These are phyloP conservation scores for Eciton burchellii DNA, from an alignment of 1,140 invertebrate genomes.

Conservation along the genomic window DNA sequence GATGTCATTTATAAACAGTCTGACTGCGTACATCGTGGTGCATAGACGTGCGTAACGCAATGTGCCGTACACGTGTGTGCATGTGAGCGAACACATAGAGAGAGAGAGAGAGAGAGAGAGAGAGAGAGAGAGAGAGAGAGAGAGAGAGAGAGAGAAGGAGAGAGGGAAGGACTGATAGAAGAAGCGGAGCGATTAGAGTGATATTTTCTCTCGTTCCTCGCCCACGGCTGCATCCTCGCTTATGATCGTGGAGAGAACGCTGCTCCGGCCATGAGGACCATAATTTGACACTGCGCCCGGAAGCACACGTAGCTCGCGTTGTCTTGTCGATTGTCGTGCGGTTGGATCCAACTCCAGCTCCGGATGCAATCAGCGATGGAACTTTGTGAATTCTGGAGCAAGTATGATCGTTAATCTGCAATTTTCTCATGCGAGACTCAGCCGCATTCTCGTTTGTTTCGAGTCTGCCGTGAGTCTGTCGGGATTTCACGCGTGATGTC, in stretches of 20 bases:
- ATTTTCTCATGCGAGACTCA: not conserved
- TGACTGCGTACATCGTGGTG: slow-evolving; percentile 69
- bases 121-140: slow-evolving; percentile 2
- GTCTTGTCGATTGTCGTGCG: not conserved
- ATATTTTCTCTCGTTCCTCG: not conserved
- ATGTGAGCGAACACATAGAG: not conserved
- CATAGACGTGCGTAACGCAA: slow-evolving; percentile 66
- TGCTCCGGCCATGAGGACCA: slow-evolving; percentile 22
- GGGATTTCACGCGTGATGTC: not conserved
- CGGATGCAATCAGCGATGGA: slow-evolving; percentile 11
- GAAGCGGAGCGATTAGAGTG: not conserved
- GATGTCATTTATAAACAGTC: slow-evolving; percentile 79
- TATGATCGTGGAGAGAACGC: slow-evolving; percentile 13
- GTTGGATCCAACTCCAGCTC: not conserved
- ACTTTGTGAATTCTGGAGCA: slow-evolving; percentile 6
- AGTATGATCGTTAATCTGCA: slow-evolving; percentile 29
- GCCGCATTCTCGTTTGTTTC: not conserved
- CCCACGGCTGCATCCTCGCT: slow-evolving; percentile 22
- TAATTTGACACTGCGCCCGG: slow-evolving; percentile 1
- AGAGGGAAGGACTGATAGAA: not conserved
- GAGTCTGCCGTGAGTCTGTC: too few species aligned
- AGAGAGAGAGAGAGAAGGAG: not conserved
- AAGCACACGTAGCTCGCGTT: slow-evolving; percentile 8
- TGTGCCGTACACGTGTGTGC: slow-evolving; percentile 9
- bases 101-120: slow-evolving; percentile 10